These are phyloP conservation scores for Drosophila repleta DNA, from an alignment of 1,140 invertebrate genomes.

Conservation along the genomic window DNA sequence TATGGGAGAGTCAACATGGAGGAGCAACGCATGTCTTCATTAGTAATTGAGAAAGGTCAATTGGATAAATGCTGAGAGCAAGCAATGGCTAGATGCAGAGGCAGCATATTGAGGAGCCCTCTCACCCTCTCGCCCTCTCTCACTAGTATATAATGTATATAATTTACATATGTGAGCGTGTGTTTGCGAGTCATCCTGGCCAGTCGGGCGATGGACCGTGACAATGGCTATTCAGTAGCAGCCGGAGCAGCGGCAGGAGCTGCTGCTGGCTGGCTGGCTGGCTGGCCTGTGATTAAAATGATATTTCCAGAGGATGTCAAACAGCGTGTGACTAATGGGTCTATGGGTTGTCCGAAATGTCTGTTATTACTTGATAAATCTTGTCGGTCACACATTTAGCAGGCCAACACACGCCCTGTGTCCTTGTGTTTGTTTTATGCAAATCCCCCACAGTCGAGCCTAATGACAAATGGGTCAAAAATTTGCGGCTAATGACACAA, in stretches of 20 bases:
- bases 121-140: too few relatives aligned
- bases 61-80: not conserved
- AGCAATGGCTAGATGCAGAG: too few relatives aligned
- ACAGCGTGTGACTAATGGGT: constrained; percentile 80
- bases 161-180: not conserved
- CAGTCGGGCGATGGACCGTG: constrained; percentile 22
- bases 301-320: constrained; percentile 81
- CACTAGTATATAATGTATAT: not conserved
- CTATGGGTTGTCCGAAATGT: constrained; percentile 81
- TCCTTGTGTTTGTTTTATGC: constrained; percentile 71
- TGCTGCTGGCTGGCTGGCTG: too few relatives aligned
- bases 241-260: not conserved
- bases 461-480: constrained; percentile 82
- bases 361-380: constrained; percentile 82
- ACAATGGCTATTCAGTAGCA: not conserved
- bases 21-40: too few relatives aligned
- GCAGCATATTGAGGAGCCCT: too few relatives aligned
- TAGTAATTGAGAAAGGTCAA: too few relatives aligned
- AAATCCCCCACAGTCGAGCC: constrained; percentile 70
- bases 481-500: constrained; percentile 80
- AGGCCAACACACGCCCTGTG: constrained; percentile 24
- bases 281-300: constrained; percentile 74
- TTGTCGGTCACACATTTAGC: constrained; percentile 79
- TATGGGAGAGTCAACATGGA: not conserved
- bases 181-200: not conserved